Conservation (phyloP, 1,140 invertebrate species). For the Gonatopus flavifemur region DNA sequence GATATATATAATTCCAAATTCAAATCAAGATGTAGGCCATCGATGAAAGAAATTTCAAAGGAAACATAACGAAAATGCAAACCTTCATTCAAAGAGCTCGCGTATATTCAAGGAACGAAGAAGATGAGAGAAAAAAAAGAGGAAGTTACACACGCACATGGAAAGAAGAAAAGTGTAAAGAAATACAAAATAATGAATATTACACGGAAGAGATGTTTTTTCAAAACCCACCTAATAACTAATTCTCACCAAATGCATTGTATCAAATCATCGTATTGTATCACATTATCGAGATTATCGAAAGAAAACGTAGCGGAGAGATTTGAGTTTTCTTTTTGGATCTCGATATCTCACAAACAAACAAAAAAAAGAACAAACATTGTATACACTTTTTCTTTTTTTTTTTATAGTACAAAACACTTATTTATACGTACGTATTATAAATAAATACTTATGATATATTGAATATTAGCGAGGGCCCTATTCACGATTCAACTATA, state of each 20-base stretch:
- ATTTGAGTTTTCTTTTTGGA: no score
- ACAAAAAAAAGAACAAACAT: no score
- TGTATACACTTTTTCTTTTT: slow-evolving; percentile 35
- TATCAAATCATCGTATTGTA: slow-evolving; percentile 49
- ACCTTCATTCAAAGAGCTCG: background rate
- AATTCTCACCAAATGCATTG: slow-evolving; percentile 46
- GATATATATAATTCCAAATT: no score
- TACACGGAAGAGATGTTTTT: slow-evolving; percentile 27
- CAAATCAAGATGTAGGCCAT: no score
- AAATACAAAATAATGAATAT: no score
- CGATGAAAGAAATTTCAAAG: background rate
- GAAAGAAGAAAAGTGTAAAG: slow-evolving; percentile 5
- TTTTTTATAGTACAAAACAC: slow-evolving; percentile 58
- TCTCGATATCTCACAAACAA: no score
- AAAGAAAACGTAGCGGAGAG: no score
- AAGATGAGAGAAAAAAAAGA: background rate
- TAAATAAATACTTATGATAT: slow-evolving; percentile 47
- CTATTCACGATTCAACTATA: slow-evolving; percentile 59
- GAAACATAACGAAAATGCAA: background rate
- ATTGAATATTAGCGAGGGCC: slow-evolving; percentile 52
- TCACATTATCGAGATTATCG: no score
- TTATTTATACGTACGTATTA: slow-evolving; percentile 51
- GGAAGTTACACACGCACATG: background rate
- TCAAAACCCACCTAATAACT: slow-evolving; percentile 39
- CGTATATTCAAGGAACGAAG: background rate